Base-by-base conservation (phyloP, 2,888 invertebrate species). In the Habrosyne pyritoides region DNA sequence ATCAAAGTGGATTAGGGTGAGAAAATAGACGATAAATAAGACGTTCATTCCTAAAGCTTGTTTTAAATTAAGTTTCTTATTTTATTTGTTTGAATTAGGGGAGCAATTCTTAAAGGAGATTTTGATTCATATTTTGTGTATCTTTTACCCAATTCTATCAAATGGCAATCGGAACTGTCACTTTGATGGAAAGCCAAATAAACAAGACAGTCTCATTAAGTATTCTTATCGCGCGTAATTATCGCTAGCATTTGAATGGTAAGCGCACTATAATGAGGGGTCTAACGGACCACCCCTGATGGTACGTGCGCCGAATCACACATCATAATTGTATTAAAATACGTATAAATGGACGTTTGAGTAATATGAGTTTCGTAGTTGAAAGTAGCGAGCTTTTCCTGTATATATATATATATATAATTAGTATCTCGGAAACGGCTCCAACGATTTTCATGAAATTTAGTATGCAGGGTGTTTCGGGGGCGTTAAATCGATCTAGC, bases 221-320 rank as follows among this genome's bases (percentile, higher is more conserved):
- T 83, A 89, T 89, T 83, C 88, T 66, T 74, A 78, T 79, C 87
- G 83, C 75, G 79, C 77, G 75, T 84, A 85, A 87, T 88, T 86
- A 88, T 77, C 73, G 69, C 63, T 60, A 60, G 67, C 61, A 60
- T 66, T 70, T 65, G 75, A 71, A 73, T 72, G 76, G 73, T 74
- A 77, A 74, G 70, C 73, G 75, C 71, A 73, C 78, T 71, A 72
- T 73, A 79, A 79, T 75, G 71, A 72, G 67, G 71, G 79, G 77
- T 71, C 73, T 64, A 53, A 57, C 59, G 57, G 86, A 85, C 85
- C 84, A 83, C 85, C 82, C 84, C 67, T 69, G 73, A 72, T 63
- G 57, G 68, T 69, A 76, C 84, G 82, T 79, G 83, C 75, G 72
- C 71, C 67, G 83, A 79, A 86, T 83, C 70, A 70, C 52, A 50